Conservation (phyloP, 2,888 invertebrate species). For the Megalurothrips usitatus region DNA sequence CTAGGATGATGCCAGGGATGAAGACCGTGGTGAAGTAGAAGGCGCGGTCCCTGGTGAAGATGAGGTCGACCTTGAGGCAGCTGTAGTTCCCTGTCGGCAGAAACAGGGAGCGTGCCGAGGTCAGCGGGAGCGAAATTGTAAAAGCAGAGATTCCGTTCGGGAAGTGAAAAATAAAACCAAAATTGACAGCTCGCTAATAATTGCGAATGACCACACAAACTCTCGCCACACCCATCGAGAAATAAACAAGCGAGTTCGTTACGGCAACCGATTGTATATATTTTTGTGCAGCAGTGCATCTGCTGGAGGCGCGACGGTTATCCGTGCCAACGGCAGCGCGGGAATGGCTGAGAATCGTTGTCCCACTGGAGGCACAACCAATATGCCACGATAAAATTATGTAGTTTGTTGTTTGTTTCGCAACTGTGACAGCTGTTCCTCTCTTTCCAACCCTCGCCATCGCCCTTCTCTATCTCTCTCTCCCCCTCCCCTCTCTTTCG, state of each 20-base stretch:
- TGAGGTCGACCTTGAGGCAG: conserved; percentile 89
- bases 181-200: too few relatives aligned
- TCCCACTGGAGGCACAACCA: background rate
- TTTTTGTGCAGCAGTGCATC: too few relatives aligned
- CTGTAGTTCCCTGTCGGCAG: conserved; percentile 81
- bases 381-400: conserved; percentile 16
- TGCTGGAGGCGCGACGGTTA: background rate
- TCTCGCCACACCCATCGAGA: too few relatives aligned
- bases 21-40: conserved; percentile 97
- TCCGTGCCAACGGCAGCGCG: background rate
- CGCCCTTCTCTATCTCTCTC: too few relatives aligned
- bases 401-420: background rate
- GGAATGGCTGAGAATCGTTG: background rate
- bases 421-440: background rate
- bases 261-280: too few relatives aligned
- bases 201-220: too few relatives aligned
- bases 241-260: too few relatives aligned
- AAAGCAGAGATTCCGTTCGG: too few relatives aligned
- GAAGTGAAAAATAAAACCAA: too few relatives aligned
- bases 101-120: background rate
- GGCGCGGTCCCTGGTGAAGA: conserved; percentile 91
- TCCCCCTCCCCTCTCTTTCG: too few relatives aligned
- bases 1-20: conserved; percentile 93
- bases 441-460: too few relatives aligned
- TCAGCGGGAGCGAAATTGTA: background rate